A percentile compares a stretch with the other conserved stretches of the same genome.
These are phyloP conservation scores for Xiphophorus couchianus DNA, from an alignment of 2,113 vertebrate genomes.

Conservation along the genomic window DNA sequence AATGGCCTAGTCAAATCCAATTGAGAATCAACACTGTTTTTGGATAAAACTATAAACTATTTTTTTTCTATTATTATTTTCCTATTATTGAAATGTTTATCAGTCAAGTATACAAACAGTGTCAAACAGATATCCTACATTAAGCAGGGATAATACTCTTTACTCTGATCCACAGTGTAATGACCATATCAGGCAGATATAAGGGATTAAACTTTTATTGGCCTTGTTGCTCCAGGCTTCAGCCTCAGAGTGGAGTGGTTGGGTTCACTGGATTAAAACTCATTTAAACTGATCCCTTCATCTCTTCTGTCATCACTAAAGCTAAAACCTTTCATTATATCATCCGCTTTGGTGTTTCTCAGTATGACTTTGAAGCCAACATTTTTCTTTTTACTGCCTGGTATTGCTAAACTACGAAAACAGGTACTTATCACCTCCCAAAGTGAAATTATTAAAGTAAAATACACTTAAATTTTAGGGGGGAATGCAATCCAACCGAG, in stretches of 20 bases:
- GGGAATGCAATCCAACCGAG: slow-evolving; percentile 9
- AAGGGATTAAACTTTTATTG: slow-evolving; percentile 63
- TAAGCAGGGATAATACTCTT: slow-evolving; percentile 41
- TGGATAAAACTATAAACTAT: not conserved
- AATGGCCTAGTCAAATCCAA: not conserved
- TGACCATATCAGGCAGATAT: slow-evolving; percentile 59
- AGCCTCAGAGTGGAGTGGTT: slow-evolving; percentile 27
- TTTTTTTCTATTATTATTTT: slow-evolving; percentile 1
- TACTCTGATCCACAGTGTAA: slow-evolving; percentile 45
- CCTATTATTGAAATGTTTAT: slow-evolving; percentile 23
- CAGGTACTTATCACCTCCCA: slow-evolving; percentile 26
- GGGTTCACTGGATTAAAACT: slow-evolving; percentile 55
- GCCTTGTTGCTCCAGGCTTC: slow-evolving; percentile 33
- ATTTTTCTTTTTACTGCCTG: not conserved
- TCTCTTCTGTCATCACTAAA: slow-evolving; percentile 42
- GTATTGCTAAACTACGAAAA: slow-evolving; percentile 26
- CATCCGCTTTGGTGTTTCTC: slow-evolving; percentile 31
- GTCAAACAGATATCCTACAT: slow-evolving; percentile 2
- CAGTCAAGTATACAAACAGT: slow-evolving; percentile 6
- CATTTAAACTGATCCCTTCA: slow-evolving; percentile 53
- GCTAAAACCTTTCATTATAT: slow-evolving; percentile 24
- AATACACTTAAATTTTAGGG: slow-evolving; percentile 17
- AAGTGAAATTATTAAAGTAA: slow-evolving; percentile 22
- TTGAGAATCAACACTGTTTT: not conserved
- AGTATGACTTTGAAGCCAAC: slow-evolving; percentile 13